Conservation (phyloP, 2,113 vertebrate genomes). For the Zingel zingel region DNA sequence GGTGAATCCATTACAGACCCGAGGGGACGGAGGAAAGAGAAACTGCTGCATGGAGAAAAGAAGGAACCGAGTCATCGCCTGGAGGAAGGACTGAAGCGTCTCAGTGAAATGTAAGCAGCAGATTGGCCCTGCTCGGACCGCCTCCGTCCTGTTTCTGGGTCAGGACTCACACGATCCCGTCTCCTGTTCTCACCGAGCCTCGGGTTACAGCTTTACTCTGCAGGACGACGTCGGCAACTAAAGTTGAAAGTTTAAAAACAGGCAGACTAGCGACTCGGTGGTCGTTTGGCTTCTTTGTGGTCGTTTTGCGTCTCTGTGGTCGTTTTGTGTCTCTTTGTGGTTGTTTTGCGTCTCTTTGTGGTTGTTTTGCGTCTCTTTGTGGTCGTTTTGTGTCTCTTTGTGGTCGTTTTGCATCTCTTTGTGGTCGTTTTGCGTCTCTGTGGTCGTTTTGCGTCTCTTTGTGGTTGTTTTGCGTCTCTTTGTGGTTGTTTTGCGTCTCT, state of each 20-base stretch:
- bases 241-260: too few relatives aligned
- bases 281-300: background rate
- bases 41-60: conserved; percentile 31
- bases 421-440: too few relatives aligned
- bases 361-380: too few relatives aligned
- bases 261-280: too few relatives aligned
- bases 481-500: too few relatives aligned
- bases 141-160: conserved; percentile 12
- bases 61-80: conserved; percentile 17
- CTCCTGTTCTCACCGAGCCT: too few relatives aligned
- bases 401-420: too few relatives aligned
- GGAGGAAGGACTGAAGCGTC: conserved; percentile 27
- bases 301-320: background rate
- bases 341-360: background rate
- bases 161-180: background rate
- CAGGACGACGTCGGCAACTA: too few relatives aligned
- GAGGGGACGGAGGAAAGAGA: conserved; percentile 14
- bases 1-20: conserved; percentile 49
- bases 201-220: too few relatives aligned
- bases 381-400: rapidly evolving
- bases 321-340: background rate
- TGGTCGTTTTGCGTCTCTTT: too few relatives aligned
- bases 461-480: too few relatives aligned
- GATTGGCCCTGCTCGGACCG: conserved; percentile 27
- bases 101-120: conserved; percentile 43